These are phyloP conservation scores for Anthrax anthrax DNA, from an alignment of 2,888 invertebrate species.

Conservation along the genomic window DNA sequence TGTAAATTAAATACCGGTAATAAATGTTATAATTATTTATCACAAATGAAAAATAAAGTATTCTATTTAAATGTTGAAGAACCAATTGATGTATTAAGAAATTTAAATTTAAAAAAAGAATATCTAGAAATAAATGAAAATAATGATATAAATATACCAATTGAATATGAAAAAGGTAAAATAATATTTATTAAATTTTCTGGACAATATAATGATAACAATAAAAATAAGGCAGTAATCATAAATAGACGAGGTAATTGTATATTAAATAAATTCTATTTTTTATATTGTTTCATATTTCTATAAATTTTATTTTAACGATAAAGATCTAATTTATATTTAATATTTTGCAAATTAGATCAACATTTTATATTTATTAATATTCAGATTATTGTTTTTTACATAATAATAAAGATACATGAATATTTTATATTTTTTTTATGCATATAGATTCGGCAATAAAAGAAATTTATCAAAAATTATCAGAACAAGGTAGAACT, in stretches of 20 bases:
- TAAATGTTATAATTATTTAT: constrained; percentile 33
- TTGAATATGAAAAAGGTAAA: constrained; percentile 34
- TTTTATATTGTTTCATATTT: no score
- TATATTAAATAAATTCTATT: no score
- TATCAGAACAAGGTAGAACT: constrained; percentile 26
- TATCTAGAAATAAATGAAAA: constrained; percentile 15
- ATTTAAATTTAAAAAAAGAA: constrained; percentile 34
- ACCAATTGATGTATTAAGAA: constrained; percentile 41
- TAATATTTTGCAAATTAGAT: no score
- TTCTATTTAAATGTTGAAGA: constrained; percentile 50
- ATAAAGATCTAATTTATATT: no score
- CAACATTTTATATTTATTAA: no score
- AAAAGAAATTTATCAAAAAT: constrained; percentile 36
- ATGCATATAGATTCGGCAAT: constrained; percentile 37
- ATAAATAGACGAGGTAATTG: constrained; percentile 39
- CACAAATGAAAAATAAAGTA: constrained; percentile 28
- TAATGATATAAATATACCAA: constrained; percentile 18
- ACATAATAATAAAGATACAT: no score
- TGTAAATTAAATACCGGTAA: constrained; percentile 25
- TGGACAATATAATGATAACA: constrained; percentile 39
- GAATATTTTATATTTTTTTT: not conserved
- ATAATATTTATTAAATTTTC: constrained; percentile 36
- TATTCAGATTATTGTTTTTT: no score
- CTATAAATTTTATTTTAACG: no score
- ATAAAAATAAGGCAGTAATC: constrained; percentile 38